These are phyloP conservation scores for Rhinopithecus roxellana DNA, from an alignment of 2,113 vertebrate genomes.

Conservation along the genomic window DNA sequence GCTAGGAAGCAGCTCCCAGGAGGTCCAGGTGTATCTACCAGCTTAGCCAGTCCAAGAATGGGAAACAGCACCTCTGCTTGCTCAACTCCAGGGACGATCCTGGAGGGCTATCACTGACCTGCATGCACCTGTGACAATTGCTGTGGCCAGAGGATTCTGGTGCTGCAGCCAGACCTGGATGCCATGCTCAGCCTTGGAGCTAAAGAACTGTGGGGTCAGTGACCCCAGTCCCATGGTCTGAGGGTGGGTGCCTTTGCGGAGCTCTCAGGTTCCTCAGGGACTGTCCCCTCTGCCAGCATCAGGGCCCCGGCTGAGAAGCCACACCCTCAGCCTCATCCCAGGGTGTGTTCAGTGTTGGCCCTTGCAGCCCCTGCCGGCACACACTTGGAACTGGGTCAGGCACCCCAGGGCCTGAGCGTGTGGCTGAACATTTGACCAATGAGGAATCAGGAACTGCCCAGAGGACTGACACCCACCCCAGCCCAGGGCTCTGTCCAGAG, in stretches of 20 bases:
- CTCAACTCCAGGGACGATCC: too few species aligned
- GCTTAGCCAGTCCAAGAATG: not conserved
- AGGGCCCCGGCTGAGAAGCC: not conserved
- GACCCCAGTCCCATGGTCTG: not conserved
- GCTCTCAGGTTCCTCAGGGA: not conserved
- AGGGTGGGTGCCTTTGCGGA: not conserved
- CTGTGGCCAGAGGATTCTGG: not conserved
- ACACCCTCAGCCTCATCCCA: not conserved
- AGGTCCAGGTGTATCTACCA: not conserved
- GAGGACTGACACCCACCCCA: not conserved
- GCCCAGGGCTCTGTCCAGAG: not conserved
- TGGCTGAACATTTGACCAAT: not conserved
- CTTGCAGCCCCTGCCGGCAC: accelerated
- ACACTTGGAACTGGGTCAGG: not conserved
- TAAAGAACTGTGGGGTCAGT: not conserved
- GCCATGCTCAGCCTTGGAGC: not conserved
- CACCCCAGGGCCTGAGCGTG: not conserved
- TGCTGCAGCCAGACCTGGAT: not conserved
- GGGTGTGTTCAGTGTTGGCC: not conserved
- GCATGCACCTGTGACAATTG: accelerated
- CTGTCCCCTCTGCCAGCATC: not conserved
- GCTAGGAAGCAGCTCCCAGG: not conserved
- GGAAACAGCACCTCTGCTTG: not conserved
- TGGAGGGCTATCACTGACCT: not conserved
- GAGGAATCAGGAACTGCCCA: not conserved